Conservation (phyloP, 2,888 invertebrate genomes). For the Anarsia innoxiella region DNA sequence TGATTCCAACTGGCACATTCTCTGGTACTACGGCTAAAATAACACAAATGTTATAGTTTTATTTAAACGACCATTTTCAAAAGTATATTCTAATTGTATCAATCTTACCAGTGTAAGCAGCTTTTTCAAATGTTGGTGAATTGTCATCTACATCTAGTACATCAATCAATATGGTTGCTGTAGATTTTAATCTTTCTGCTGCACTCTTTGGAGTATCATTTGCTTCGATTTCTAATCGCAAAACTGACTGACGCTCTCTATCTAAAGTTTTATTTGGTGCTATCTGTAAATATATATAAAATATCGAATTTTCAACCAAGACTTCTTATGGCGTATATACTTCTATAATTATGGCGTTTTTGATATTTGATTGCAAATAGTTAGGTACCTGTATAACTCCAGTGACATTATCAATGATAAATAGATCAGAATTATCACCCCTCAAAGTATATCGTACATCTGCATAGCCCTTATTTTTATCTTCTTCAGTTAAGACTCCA, state of each 20-base stretch:
- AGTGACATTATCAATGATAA: constrained; percentile 80
- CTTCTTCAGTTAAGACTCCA: constrained; percentile 73
- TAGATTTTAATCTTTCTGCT: constrained; percentile 78
- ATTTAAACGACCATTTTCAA: neutral
- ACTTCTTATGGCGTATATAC: too few relatives aligned
- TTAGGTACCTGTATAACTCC: constrained; percentile 81
- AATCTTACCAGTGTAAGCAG: constrained; percentile 73
- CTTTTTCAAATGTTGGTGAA: constrained; percentile 79
- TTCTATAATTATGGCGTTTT: neutral
- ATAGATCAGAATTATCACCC: constrained; percentile 83
- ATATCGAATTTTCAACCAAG: neutral
- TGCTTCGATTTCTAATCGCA: constrained; percentile 82
- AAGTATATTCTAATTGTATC: neutral
- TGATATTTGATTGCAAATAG: too few relatives aligned
- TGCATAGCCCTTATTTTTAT: constrained; percentile 78
- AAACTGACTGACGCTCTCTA: constrained; percentile 80
- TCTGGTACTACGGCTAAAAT: constrained; percentile 82
- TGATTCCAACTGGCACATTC: constrained; percentile 79
- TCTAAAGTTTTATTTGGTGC: constrained; percentile 81
- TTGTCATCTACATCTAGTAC: constrained; percentile 88
- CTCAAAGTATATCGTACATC: constrained; percentile 81
- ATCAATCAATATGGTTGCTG: constrained; percentile 79
- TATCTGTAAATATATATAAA: constrained; percentile 44
- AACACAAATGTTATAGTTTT: constrained; percentile 1
- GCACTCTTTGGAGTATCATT: constrained; percentile 83